These are phyloP conservation scores for Petrosia ficiformis DNA, from an alignment of 37 sponge, comb jelly and placozoan genomes.

Conservation along the genomic window DNA sequence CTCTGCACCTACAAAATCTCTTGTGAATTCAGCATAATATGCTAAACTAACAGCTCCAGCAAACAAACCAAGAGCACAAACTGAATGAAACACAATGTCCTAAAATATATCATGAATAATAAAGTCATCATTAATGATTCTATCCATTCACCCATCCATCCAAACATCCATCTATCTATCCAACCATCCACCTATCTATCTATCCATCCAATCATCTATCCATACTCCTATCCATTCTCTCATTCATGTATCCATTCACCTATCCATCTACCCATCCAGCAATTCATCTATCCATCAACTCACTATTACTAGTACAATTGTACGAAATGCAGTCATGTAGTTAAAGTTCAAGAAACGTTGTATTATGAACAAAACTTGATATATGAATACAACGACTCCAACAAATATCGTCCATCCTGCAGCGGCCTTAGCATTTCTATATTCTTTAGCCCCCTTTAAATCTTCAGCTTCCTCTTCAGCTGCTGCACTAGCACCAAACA, in stretches of 20 bases:
- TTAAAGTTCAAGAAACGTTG: slow-evolving; percentile 19
- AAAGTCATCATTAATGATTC: not conserved
- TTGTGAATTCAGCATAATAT: not conserved
- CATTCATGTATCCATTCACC: too few relatives aligned
- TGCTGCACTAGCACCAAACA: not conserved
- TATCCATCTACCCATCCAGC: too few relatives aligned
- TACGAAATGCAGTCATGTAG: slow-evolving; percentile 1
- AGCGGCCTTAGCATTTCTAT: not conserved
- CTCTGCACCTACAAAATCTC: not conserved
- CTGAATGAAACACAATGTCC: not conserved
- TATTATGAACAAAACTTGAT: slow-evolving; percentile 1
- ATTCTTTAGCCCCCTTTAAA: not conserved
- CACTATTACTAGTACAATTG: slow-evolving; percentile 7
- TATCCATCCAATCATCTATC: too few relatives aligned
- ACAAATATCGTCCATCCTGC: slow-evolving; percentile 15
- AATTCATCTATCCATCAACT: too few relatives aligned
- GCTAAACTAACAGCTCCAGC: not conserved
- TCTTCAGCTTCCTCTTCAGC: not conserved
- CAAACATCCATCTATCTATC: too few relatives aligned
- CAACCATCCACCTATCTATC: too few relatives aligned
- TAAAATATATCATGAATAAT: not conserved
- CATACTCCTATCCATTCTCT: too few relatives aligned
- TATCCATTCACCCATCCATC: too few relatives aligned
- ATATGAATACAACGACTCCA: slow-evolving; percentile 6
- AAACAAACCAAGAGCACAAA: not conserved